Evolutionary conservation across 2,797 vertebrate genomes (phyloP), one percentile per base, ranked within the genome.

Genomic region (Chaunax sp.): DNA sequence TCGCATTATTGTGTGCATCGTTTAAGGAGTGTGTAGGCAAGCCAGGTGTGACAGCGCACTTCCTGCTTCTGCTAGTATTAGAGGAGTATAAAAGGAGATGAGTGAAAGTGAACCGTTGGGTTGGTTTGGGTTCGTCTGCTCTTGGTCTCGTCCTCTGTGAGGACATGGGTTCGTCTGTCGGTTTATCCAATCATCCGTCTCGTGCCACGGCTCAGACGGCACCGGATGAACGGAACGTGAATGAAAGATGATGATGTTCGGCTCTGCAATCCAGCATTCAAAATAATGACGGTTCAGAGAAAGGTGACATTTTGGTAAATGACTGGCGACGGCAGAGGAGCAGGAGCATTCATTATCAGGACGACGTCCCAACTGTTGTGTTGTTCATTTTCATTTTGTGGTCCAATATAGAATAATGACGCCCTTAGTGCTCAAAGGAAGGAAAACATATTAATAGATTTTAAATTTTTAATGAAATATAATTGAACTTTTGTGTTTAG

Each of bases 11-110:
- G 54, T 16, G 19, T 72, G 64, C 5, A 47, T 67, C 56, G 69
- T 74, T 86, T 67, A 66, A 81, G 77, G 69, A 64, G 63, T 57
- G 69, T 58, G 10, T 30, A 56, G 59, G 69, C 78, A 76, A n/a
- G 71, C 49, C 46, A 38, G 18, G 58, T 70, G 46, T 28, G 63
- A 78, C 63, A 13, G 66, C 75, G 53, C 0, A 50, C 68, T 76
- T 72, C 68, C 80, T 57, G 46, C 40, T 54, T 37, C 55, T 25
- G 62, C 53, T 54, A 56, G 64, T 45, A 56, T 68, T 76, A n/a
- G n/a, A n/a, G n/a, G n/a, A n/a, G 33, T 18, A 18, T 54, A 57
- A 25, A 50, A 2, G 52, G 37, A 23, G n/a, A 3, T 3, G 14
- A 8, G 33, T 22, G 15, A 46, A 57, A 60, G 25, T 0, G 28